Evolutionary conservation across 1,140 invertebrate species (phyloP).

Genomic region (Metopolophium dirhodum): DNA sequence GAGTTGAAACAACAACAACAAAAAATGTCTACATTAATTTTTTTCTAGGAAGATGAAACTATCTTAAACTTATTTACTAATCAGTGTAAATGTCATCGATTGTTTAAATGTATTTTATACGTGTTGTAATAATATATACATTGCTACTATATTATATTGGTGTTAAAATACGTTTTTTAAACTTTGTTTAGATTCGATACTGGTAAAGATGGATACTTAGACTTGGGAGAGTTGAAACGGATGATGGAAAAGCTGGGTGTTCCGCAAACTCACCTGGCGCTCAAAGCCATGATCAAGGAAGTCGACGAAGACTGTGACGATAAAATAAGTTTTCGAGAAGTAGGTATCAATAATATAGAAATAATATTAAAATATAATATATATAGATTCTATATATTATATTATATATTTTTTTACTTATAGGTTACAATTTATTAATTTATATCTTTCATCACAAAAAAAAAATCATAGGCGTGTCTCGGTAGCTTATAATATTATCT

Average conservation of each 20-base stretch:
- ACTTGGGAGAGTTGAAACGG: slow-evolving; percentile 85
- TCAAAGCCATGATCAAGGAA: slow-evolving; percentile 94
- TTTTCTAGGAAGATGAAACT: neutral
- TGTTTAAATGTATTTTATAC: neutral
- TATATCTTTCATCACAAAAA: no score
- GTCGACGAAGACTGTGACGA: slow-evolving; percentile 90
- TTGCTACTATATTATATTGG: neutral
- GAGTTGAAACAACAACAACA: neutral
- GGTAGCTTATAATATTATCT: no score
- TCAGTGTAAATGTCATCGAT: neutral
- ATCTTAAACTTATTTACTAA: neutral
- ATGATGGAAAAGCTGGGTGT: slow-evolving; percentile 98
- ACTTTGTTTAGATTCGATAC: slow-evolving; percentile 81
- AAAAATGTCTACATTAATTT: neutral
- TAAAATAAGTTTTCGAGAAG: slow-evolving; percentile 90
- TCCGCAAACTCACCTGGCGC: slow-evolving; percentile 90
- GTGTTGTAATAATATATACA: neutral
- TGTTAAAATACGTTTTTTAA: neutral
- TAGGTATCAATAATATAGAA: no score
- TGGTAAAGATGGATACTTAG: slow-evolving; percentile 84
- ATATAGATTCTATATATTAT: neutral
- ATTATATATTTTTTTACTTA: neutral
- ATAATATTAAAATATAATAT: no score
- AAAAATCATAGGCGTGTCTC: no score
- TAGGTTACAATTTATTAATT: neutral